Base-by-base conservation (phyloP, 2,113 vertebrate species). In the Prinia subflava region DNA sequence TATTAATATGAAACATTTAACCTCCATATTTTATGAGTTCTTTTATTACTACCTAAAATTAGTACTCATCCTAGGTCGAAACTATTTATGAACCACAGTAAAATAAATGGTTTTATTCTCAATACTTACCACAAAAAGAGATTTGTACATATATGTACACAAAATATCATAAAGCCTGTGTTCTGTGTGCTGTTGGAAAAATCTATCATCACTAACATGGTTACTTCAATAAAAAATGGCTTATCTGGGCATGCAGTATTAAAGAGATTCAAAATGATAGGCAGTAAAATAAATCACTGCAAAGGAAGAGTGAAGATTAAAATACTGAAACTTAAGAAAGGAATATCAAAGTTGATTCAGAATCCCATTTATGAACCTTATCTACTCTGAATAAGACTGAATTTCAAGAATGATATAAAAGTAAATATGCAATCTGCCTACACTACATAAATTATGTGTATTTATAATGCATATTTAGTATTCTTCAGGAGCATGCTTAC, bases 211-310 rank as follows among this genome's bases (percentile, higher is more conserved):
- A 87, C 83, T 96, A 74, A 90, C 87, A 91, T 94, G 46, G 69
- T 42, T 31, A 90, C 42, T 41, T 92, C 65, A 96, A 94, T 91
- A 94, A 97, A 97, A 95, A 70, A 87, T 27, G 41, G 63, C 59
- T 89, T 94, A 78, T 92, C 55, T 67, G 21, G 4, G 70, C 82
- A 64, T 83, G 24, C 14, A 42, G n/a, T 59, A 88, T 91, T 95
- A 91, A 94, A 96, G 76, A 96, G 93, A 97, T 91, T 90, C 92
- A 92, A 53, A 82, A 95, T 90, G 44, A 95, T 53, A 77, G 35
- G 78, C 50, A 80, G 35, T 31, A 57, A 94, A 94, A 97, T 90
- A 94, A 97, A 95, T 55, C 52, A 90, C 59, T 87, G 86, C 76
- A 94, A 92, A 87, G 70, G 81, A 96, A 93, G 22, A 86, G 27